Conservation (phyloP, 2,113 vertebrate genomes). For the Hippocampus guttulatus region DNA sequence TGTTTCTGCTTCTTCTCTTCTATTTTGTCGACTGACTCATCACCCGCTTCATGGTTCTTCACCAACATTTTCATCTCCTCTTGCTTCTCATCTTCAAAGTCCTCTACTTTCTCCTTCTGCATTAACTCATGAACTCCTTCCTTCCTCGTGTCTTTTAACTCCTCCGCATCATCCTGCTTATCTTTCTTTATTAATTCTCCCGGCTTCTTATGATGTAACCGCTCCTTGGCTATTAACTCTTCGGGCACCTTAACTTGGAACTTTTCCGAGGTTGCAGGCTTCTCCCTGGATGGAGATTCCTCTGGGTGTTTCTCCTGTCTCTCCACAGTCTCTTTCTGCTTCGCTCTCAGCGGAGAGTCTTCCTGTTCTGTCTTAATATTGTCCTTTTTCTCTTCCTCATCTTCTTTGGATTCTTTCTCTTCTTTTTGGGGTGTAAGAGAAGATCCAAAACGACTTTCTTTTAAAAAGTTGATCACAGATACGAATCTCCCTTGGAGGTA, state of each 20-base stretch:
- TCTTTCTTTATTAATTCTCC: not conserved
- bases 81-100: not conserved
- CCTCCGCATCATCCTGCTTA: not conserved
- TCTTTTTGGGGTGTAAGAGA: not conserved
- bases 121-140: not conserved
- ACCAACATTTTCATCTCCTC: not conserved
- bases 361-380: not conserved
- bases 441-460: constrained; percentile 1
- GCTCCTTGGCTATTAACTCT: not conserved
- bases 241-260: not conserved
- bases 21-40: not conserved
- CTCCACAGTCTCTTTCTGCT: not conserved
- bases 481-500: not conserved
- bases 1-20: not conserved
- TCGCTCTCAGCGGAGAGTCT: not conserved
- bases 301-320: not conserved
- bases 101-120: not conserved
- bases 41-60: not conserved
- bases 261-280: not conserved
- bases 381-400: not conserved
- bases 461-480: constrained; percentile 8
- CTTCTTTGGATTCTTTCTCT: not conserved
- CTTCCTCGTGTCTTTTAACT: not conserved
- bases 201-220: not conserved
- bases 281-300: not conserved